phyloP scores from a whole-genome alignment of 1,140 invertebrate genomes.

The Brachystomella parvula region DNA sequence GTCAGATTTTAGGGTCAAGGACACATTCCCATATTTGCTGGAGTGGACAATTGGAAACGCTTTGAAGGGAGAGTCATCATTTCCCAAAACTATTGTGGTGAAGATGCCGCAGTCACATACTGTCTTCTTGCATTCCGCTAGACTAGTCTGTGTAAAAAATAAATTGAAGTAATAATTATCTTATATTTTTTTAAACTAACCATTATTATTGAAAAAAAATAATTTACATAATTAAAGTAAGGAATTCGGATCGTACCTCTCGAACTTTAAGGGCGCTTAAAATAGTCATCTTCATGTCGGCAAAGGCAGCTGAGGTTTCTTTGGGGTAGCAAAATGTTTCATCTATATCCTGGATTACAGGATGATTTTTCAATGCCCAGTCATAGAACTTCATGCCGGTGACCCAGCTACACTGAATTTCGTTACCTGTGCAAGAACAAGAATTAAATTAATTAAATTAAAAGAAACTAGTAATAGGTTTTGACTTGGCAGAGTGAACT shows the following conservation, averaged over 20 bases:
- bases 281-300: not conserved
- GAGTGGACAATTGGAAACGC: slow-evolving; percentile 1
- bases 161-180: not conserved
- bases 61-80: not conserved
- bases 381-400: not conserved
- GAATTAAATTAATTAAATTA: not conserved
- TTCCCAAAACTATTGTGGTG: not conserved
- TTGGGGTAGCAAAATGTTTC: not conserved
- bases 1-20: slow-evolving; percentile 21
- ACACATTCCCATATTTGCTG: slow-evolving; percentile 16
- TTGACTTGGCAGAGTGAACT: not conserved
- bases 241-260: not conserved
- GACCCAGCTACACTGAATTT: not conserved
- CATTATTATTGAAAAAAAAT: not conserved
- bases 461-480: not conserved
- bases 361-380: not conserved
- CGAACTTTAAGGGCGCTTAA: not conserved
- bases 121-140: not conserved
- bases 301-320: too few relatives aligned
- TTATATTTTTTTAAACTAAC: not conserved
- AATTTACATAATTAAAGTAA: not conserved
- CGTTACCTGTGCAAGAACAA: not conserved
- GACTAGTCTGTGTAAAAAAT: not conserved
- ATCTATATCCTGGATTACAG: not conserved
- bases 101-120: not conserved